Conservation (phyloP, 2,888 invertebrate genomes). For the Drosophila nigricruria region DNA sequence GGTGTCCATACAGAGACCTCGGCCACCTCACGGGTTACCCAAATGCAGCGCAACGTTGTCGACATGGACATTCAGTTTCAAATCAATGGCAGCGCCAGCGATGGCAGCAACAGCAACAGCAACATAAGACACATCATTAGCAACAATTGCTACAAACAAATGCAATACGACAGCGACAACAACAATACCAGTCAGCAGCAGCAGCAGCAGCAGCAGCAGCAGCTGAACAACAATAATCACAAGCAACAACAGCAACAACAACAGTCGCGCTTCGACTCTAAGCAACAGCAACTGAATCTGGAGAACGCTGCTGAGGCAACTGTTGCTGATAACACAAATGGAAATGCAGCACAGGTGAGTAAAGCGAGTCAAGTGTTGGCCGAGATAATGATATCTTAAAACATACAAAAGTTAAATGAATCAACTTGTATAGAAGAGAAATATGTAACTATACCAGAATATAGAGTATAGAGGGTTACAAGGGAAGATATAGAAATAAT, state of each 20-base stretch:
- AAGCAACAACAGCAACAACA: slow-evolving; percentile 51
- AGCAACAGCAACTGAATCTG: slow-evolving; percentile 50
- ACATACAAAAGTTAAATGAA: background rate
- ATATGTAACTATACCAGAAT: background rate
- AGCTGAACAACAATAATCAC: slow-evolving; percentile 55
- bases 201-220: slow-evolving; percentile 43
- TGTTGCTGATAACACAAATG: slow-evolving; percentile 68
- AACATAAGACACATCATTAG: slow-evolving; percentile 69
- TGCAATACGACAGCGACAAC: slow-evolving; percentile 61
- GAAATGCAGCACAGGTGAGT: slow-evolving; percentile 78
- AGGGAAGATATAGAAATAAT: background rate
- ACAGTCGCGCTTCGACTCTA: slow-evolving; percentile 51
- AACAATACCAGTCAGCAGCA: slow-evolving; percentile 41
- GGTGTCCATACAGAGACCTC: slow-evolving; percentile 74
- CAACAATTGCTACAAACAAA: slow-evolving; percentile 76
- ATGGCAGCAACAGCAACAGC: slow-evolving; percentile 35
- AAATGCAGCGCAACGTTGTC: slow-evolving; percentile 78
- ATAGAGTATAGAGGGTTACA: background rate
- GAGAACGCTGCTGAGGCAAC: slow-evolving; percentile 62
- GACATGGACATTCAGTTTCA: slow-evolving; percentile 73
- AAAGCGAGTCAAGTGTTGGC: slow-evolving; percentile 8
- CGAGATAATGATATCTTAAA: slow-evolving; percentile 1
- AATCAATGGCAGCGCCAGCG: slow-evolving; percentile 67
- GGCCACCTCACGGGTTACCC: slow-evolving; percentile 79
- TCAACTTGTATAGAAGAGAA: background rate